Percentiles rank a stretch among this genome's conserved stretches.
Evolutionary conservation across 2,113 vertebrate species (phyloP).

Genomic region (Lepisosteus osseus): DNA sequence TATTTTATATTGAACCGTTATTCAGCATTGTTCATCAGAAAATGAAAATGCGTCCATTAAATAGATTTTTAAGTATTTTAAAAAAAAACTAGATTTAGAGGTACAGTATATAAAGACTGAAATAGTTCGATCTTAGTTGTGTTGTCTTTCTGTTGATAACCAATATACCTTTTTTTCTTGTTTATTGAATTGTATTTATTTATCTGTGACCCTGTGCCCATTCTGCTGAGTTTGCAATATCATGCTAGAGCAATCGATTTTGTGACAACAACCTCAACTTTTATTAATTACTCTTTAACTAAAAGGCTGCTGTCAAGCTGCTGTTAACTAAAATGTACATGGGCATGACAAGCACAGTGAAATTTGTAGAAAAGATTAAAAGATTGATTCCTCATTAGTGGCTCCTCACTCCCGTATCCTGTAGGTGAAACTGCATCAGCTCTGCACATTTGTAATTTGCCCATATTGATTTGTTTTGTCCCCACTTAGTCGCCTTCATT

Average conservation of each 20-base stretch:
- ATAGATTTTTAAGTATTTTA: slow-evolving; percentile 52
- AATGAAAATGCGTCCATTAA: slow-evolving; percentile 51
- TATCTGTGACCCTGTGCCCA: neutral
- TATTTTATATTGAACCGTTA: slow-evolving; percentile 57
- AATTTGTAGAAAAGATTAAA: slow-evolving; percentile 28
- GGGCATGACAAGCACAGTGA: slow-evolving; percentile 4
- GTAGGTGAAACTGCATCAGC: neutral
- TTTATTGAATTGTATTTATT: neutral
- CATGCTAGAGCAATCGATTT: slow-evolving; percentile 30
- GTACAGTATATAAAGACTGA: slow-evolving; percentile 35
- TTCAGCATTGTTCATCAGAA: slow-evolving; percentile 59
- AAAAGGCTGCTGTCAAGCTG: slow-evolving; percentile 19
- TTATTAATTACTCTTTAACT: slow-evolving; percentile 28
- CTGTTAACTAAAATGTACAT: slow-evolving; percentile 20
- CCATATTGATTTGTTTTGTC: neutral
- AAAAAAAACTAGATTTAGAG: slow-evolving; percentile 47
- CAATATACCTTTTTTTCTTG: neutral
- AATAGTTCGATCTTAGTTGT: neutral
- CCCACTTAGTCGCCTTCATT: slow-evolving; percentile 85
- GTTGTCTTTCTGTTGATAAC: no score
- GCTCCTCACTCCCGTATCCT: slow-evolving; percentile 1
- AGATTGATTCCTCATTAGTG: slow-evolving; percentile 17
- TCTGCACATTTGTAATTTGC: neutral
- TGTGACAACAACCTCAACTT: slow-evolving; percentile 22
- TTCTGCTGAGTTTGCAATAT: slow-evolving; percentile 32